Evolutionary conservation across 2,888 invertebrate species (phyloP).

Genomic region (Trachelus iudaicus): DNA sequence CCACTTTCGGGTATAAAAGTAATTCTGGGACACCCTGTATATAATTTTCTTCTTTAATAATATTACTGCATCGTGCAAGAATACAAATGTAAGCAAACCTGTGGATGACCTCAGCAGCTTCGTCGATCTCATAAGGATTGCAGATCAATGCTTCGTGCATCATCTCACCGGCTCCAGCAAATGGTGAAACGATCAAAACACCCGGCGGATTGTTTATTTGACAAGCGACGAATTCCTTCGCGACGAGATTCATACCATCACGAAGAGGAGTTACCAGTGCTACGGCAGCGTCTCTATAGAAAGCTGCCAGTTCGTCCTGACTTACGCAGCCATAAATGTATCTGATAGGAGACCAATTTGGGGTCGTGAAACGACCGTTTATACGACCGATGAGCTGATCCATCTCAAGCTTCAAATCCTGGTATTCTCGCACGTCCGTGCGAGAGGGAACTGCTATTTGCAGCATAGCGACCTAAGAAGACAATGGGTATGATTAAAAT

Average conservation of each 20-base stretch:
- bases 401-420: conserved; percentile 90
- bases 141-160: conserved; percentile 93
- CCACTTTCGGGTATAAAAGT: too few species aligned
- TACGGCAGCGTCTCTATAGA: conserved; percentile 88
- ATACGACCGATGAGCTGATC: conserved; percentile 90
- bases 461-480: conserved; percentile 71
- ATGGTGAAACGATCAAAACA: conserved; percentile 88
- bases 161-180: conserved; percentile 92
- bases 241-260: conserved; percentile 93
- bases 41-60: not conserved
- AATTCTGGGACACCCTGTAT: too few species aligned
- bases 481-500: not conserved
- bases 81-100: conserved; percentile 64
- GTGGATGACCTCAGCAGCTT: conserved; percentile 88
- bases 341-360: conserved; percentile 92
- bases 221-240: conserved; percentile 93
- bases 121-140: conserved; percentile 90
- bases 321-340: conserved; percentile 91
- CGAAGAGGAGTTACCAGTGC: conserved; percentile 88
- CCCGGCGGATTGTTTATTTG: conserved; percentile 89
- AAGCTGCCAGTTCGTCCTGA: conserved; percentile 86
- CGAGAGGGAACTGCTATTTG: conserved; percentile 91
- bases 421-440: conserved; percentile 90
- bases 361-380: conserved; percentile 89
- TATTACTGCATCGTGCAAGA: not conserved